phyloP scores from a whole-genome alignment of 2,113 vertebrate genomes.

The Turnix velox region DNA sequence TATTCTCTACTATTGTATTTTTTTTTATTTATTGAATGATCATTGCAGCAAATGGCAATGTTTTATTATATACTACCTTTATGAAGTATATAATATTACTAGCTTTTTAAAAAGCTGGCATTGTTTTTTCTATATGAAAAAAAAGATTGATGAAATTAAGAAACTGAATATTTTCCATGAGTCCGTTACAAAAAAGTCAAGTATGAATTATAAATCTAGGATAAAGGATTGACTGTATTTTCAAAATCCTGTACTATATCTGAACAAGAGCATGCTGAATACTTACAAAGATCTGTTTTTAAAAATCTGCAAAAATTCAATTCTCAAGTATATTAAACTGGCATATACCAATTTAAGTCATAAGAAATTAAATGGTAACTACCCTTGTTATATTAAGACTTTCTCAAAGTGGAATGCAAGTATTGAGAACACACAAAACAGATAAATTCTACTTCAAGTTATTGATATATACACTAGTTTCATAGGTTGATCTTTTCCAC shows the following conservation, averaged over 20 bases:
- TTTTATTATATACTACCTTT: not conserved
- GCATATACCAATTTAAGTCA: not conserved
- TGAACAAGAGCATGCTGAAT: not conserved
- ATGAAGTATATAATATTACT: slow-evolving; percentile 8
- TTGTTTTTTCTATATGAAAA: not conserved
- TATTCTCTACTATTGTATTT: not conserved
- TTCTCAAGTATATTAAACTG: not conserved
- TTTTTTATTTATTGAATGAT: not conserved
- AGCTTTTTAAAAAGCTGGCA: not conserved
- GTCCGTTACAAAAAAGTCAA: not conserved
- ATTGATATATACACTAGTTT: not conserved
- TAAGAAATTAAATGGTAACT: not conserved
- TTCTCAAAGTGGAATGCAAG: not conserved
- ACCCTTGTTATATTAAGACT: not conserved
- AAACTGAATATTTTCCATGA: not conserved
- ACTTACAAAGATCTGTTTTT: not conserved
- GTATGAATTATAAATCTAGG: not conserved
- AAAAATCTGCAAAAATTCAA: not conserved
- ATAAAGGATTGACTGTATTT: not conserved
- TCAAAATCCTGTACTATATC: not conserved
- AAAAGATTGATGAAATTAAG: not conserved
- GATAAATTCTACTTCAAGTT: not conserved
- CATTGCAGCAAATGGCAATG: not conserved
- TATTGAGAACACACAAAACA: not conserved
- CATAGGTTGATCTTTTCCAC: not conserved